Conservation (phyloP, 2,113 vertebrate species). For the Bettongia penicillata region DNA sequence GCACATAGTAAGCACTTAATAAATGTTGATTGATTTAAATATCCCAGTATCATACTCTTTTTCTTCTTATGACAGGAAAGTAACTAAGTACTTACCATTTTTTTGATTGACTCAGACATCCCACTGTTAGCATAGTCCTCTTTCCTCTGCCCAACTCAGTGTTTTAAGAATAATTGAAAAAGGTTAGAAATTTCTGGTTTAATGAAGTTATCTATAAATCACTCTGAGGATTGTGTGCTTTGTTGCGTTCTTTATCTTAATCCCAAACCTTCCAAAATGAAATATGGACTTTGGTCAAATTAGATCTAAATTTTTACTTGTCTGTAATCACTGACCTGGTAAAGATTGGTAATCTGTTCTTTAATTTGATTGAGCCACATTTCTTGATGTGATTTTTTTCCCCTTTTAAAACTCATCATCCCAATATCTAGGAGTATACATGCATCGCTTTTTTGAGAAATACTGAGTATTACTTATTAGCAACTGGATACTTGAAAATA, state of each 20-base stretch:
- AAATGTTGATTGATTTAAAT: slow-evolving; percentile 4
- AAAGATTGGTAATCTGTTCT: slow-evolving; percentile 17
- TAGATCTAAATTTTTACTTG: slow-evolving; percentile 17
- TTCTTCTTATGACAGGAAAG: slow-evolving; percentile 14
- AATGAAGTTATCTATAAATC: background rate
- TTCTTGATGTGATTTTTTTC: slow-evolving; percentile 5
- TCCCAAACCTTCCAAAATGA: slow-evolving; percentile 34
- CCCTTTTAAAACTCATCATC: slow-evolving; percentile 12
- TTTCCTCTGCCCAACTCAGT: background rate
- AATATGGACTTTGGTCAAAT: slow-evolving; percentile 14
- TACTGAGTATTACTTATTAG: slow-evolving; percentile 19
- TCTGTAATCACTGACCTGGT: background rate
- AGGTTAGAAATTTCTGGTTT: slow-evolving; percentile 25
- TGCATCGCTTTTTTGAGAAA: slow-evolving; percentile 41
- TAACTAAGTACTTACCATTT: slow-evolving; percentile 20
- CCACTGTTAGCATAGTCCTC: background rate
- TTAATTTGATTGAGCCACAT: slow-evolving; percentile 11
- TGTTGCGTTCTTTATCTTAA: slow-evolving; percentile 3
- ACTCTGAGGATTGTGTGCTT: slow-evolving; percentile 1
- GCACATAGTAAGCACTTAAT: background rate
- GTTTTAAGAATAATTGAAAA: background rate
- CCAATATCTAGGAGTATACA: slow-evolving; percentile 12
- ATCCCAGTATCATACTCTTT: background rate
- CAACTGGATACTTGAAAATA: background rate
- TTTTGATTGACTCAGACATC: slow-evolving; percentile 22